phyloP scores from a whole-genome alignment of 2,888 invertebrate genomes.

The Hemistola chrysoprasaria region DNA sequence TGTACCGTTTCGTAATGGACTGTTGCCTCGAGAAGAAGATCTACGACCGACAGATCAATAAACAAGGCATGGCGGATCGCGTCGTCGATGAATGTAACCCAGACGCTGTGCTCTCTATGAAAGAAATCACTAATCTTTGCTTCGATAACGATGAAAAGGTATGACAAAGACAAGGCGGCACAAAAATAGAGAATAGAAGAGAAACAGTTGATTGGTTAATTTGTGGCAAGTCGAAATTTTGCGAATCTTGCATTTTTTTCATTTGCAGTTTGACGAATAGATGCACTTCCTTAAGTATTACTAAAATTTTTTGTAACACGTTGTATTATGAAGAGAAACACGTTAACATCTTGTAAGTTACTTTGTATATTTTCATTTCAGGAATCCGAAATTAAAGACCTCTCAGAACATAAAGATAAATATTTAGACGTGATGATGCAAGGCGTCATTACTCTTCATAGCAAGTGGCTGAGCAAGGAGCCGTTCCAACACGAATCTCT shows the following conservation, averaged over 20 bases:
- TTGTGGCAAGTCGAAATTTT: no score
- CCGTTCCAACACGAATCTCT: slow-evolving; percentile 98
- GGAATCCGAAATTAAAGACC: slow-evolving; percentile 90
- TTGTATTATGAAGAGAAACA: no score
- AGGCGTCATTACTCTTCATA: slow-evolving; percentile 85
- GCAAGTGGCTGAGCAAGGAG: slow-evolving; percentile 86
- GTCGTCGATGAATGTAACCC: slow-evolving; percentile 99
- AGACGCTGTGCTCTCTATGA: slow-evolving; percentile 94
- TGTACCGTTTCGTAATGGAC: slow-evolving; percentile 98
- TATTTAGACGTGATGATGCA: slow-evolving; percentile 93
- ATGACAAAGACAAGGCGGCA: no score
- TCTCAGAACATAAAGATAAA: slow-evolving; percentile 86
- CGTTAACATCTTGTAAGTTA: no score
- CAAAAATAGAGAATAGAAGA: no score
- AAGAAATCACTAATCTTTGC: slow-evolving; percentile 94
- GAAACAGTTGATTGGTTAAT: not conserved
- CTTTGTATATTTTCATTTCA: slow-evolving; percentile 35
- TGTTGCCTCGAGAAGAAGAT: slow-evolving; percentile 98
- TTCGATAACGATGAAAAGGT: slow-evolving; percentile 92
- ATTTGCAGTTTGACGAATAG: no score
- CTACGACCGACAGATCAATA: slow-evolving; percentile 98
- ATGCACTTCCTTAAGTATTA: no score
- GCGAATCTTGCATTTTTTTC: no score
- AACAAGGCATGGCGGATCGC: slow-evolving; percentile 98
- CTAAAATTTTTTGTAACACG: no score